Conservation (phyloP, 2,797 vertebrate species). For the Synanceia verrucosa region DNA sequence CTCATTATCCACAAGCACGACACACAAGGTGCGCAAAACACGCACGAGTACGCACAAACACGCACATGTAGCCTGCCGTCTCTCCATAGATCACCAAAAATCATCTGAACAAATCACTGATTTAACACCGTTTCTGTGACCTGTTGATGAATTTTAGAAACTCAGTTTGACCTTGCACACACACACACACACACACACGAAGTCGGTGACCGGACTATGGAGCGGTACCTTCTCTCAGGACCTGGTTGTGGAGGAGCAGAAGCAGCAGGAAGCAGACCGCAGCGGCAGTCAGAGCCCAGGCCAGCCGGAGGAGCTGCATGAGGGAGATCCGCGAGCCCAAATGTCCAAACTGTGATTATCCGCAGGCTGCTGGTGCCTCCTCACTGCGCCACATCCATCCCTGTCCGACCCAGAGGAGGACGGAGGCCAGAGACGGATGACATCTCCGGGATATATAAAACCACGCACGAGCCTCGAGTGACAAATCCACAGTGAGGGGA, state of each 20-base stretch:
- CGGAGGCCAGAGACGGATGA: background rate
- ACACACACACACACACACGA: background rate
- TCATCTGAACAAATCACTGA: background rate
- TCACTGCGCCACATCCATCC: constrained; percentile 58
- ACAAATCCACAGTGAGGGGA: constrained; percentile 19
- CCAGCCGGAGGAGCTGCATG: constrained; percentile 93
- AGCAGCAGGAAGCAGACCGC: constrained; percentile 91
- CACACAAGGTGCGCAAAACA: constrained; percentile 13
- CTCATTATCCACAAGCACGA: background rate
- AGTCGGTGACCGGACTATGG: background rate
- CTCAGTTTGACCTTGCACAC: background rate
- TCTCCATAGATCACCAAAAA: background rate
- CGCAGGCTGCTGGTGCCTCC: constrained; percentile 69
- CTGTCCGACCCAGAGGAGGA: constrained; percentile 37
- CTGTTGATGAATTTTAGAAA: constrained; percentile 1
- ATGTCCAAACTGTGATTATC: constrained; percentile 78
- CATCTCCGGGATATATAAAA: constrained; percentile 32
- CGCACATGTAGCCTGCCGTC: background rate
- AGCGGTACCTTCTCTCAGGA: constrained; percentile 91
- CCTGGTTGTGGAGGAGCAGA: constrained; percentile 88
- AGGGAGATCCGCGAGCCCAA: constrained; percentile 55
- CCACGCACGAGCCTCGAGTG: background rate
- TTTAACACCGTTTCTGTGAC: background rate
- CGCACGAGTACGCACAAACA: background rate
- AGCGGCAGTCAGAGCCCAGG: constrained; percentile 91